phyloP scores from a whole-genome alignment of 2,113 vertebrate species.

The Natator depressus region DNA sequence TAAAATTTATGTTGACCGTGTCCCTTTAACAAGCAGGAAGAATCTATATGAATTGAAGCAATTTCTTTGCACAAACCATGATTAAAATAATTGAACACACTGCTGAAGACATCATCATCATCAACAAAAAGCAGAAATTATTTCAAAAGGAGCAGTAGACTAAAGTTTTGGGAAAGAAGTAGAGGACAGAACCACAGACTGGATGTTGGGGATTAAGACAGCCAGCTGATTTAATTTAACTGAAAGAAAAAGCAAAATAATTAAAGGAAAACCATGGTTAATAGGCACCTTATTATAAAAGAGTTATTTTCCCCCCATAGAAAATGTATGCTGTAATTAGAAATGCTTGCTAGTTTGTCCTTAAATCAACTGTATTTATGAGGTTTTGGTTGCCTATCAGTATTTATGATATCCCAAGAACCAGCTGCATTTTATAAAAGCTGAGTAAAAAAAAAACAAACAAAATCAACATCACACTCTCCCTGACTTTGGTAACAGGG shows the following conservation, averaged over 20 bases:
- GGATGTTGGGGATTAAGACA: background rate
- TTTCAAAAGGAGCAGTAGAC: slow-evolving; percentile 26
- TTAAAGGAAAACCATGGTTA: background rate
- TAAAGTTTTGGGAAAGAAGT: background rate
- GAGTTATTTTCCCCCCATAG: background rate
- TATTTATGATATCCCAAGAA: background rate
- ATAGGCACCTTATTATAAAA: background rate
- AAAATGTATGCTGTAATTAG: background rate
- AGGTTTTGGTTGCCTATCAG: background rate
- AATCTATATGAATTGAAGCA: background rate
- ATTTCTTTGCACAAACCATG: slow-evolving; percentile 15
- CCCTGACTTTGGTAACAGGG: background rate
- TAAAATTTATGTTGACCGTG: background rate
- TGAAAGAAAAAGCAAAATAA: background rate
- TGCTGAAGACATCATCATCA: slow-evolving; percentile 44
- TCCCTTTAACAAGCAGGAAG: background rate
- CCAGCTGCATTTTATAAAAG: background rate
- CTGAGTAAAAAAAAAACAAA: background rate
- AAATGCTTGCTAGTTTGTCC: background rate
- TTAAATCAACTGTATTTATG: background rate
- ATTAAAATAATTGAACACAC: slow-evolving; percentile 1
- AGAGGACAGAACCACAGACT: background rate
- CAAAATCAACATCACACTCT: background rate
- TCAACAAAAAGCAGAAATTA: slow-evolving; percentile 24
- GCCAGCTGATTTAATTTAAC: background rate